Conservation (phyloP, 2,797 vertebrate genomes). For the Triplophysa bombifrons region DNA sequence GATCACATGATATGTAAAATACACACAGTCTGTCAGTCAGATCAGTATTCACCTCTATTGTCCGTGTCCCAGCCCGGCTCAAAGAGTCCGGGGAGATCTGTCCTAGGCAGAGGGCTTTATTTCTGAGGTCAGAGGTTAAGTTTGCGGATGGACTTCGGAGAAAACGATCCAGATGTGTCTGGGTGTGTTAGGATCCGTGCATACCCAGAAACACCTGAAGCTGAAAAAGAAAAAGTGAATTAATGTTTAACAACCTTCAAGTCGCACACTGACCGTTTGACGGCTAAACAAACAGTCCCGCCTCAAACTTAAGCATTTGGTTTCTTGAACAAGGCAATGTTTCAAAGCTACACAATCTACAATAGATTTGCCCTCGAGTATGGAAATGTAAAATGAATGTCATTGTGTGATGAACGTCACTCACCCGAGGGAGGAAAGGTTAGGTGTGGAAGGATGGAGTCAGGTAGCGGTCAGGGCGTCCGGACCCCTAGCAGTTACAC, state of each 20-base stretch:
- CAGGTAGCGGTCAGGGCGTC: constrained; percentile 23
- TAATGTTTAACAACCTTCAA: constrained; percentile 6
- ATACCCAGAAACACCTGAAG: constrained; percentile 73
- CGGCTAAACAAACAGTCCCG: too few relatives aligned
- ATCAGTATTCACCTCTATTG: constrained; percentile 26
- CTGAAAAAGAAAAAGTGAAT: constrained; percentile 51
- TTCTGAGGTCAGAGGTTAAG: constrained; percentile 64
- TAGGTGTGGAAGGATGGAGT: constrained; percentile 46
- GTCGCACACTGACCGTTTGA: background rate
- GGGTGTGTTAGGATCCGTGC: constrained; percentile 66
- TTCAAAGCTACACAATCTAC: too few relatives aligned
- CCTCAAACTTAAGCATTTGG: background rate
- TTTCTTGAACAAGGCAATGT: too few relatives aligned
- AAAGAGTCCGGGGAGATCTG: constrained; percentile 52
- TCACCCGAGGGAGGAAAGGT: constrained; percentile 69
- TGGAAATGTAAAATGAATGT: too few relatives aligned
- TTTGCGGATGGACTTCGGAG: constrained; percentile 62
- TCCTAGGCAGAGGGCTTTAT: constrained; percentile 52
- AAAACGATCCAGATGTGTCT: constrained; percentile 68
- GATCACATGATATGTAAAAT: constrained; percentile 64
- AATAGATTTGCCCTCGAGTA: background rate
- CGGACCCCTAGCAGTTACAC: constrained; percentile 84
- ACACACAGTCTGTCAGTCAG: constrained; percentile 57
- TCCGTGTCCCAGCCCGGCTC: constrained; percentile 50
- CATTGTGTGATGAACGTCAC: constrained; percentile 35